Evolutionary conservation across 2,888 invertebrate species (phyloP), one percentile per base, ranked within the genome.

Genomic region (Ichneumoninae sp.): DNA sequence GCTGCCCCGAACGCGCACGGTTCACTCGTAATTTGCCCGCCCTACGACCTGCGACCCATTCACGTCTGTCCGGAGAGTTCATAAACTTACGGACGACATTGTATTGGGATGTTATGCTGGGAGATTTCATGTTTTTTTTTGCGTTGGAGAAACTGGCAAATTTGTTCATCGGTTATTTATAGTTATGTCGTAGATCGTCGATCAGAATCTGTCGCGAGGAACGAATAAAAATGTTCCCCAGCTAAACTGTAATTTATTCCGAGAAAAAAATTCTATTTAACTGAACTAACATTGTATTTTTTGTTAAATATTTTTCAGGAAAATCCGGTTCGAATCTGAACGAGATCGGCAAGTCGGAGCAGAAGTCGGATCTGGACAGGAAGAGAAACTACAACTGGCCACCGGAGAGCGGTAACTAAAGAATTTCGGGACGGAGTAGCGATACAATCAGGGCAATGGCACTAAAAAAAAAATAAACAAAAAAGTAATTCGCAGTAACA

Each of bases 301-400:
- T 44, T 16, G 13, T 13, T 44, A 1, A 16, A 44, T 16, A 84
- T 68, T 66, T 90, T 90, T 22, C 91, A 93, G 93, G 93, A 70
- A 93, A 93, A 88, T 90, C 89, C 79, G 92, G 93, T 87, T 93
- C 93, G 33, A 94, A 93, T 87, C 90, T 94, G 78, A 94, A 93
- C 88, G 93, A 94, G 82, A 92, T 94, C 86, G 94, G 92, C 87
- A 94, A 94, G 86, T 94, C 94, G 72, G 94, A 94, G 87, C 94
- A 94, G 83, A 93, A 93, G 80, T 92, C 92, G n/a, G 90, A 92
- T 74, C 84, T 89, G 68, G 91, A 92, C 84, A 91, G 91, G 76
- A 92, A 92, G 87, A 90, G 90, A 82, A 92, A 91, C 85, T 90
- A 89, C 87, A 89, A 92, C 74, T 93, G 93, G 93, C 86, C 90